A percentile compares a stretch with the other conserved stretches of the same genome.
phyloP scores from a whole-genome alignment of 2,888 invertebrate genomes.

The Eristalinus sepulchralis region DNA sequence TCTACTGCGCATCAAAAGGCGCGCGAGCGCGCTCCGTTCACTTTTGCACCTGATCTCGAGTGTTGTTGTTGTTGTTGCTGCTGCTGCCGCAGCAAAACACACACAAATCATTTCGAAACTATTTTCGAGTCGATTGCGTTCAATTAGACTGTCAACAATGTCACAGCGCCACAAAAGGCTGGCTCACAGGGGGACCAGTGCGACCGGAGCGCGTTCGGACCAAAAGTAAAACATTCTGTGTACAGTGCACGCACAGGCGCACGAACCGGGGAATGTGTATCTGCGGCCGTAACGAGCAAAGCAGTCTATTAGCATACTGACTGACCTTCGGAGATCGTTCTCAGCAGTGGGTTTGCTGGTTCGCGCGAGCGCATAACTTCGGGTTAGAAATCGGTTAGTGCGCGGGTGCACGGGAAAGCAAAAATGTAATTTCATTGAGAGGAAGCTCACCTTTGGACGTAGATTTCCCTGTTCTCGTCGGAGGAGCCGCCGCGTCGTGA shows the following conservation, averaged over 20 bases:
- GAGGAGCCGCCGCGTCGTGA: slow-evolving; percentile 54
- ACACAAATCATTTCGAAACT: slow-evolving; percentile 18
- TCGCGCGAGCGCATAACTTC: slow-evolving; percentile 52
- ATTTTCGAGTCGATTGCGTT: slow-evolving; percentile 55
- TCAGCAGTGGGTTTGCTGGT: slow-evolving; percentile 19
- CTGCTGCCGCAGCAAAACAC: neutral
- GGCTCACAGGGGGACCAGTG: slow-evolving; percentile 1
- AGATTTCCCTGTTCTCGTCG: slow-evolving; percentile 73
- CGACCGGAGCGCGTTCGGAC: slow-evolving; percentile 5
- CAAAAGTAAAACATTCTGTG: slow-evolving; percentile 12
- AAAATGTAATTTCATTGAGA: slow-evolving; percentile 40
- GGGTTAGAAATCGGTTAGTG: slow-evolving; percentile 30
- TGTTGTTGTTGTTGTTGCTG: neutral
- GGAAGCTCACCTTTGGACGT: slow-evolving; percentile 81
- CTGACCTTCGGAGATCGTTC: slow-evolving; percentile 62
- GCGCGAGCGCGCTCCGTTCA: slow-evolving; percentile 28
- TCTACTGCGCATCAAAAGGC: slow-evolving; percentile 58
- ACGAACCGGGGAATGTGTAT: slow-evolving; percentile 10
- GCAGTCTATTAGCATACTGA: slow-evolving; percentile 63
- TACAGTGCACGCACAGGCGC: slow-evolving; percentile 51
- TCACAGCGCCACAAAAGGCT: slow-evolving; percentile 26
- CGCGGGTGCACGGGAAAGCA: neutral
- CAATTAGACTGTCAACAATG: slow-evolving; percentile 68
- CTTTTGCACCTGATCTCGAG: slow-evolving; percentile 56
- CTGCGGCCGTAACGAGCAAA: slow-evolving; percentile 27